Conservation (phyloP, 2,113 vertebrate genomes). For the Amphilophus citrinellus region DNA sequence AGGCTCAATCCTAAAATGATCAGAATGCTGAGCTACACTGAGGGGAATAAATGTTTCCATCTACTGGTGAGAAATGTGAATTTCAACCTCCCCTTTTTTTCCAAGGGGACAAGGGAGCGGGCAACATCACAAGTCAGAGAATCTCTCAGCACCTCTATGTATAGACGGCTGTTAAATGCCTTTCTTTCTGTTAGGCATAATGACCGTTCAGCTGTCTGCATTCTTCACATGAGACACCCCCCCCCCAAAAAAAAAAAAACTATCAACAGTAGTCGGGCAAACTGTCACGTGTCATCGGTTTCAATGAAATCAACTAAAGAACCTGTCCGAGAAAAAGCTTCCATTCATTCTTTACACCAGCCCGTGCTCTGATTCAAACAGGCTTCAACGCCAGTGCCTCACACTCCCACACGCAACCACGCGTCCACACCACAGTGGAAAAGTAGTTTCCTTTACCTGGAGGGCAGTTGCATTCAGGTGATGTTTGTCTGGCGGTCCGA, state of each 20-base stretch:
- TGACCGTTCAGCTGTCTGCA: conserved; percentile 73
- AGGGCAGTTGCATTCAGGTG: conserved; percentile 94
- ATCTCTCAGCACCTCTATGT: conserved; percentile 73
- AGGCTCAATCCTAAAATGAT: conserved; percentile 35
- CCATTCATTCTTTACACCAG: conserved; percentile 19
- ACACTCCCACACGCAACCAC: background rate
- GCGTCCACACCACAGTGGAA: background rate
- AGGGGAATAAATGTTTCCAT: conserved; percentile 79
- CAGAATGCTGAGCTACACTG: conserved; percentile 32
- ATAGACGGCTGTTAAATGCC: conserved; percentile 69
- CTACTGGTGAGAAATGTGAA: conserved; percentile 74
- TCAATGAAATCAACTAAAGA: conserved; percentile 18
- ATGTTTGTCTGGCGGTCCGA: conserved; percentile 88
- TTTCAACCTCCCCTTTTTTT: conserved; percentile 36
- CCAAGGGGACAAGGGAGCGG: conserved; percentile 36
- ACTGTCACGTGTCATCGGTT: conserved; percentile 12
- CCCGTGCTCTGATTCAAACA: background rate
- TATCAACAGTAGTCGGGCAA: conserved; percentile 38
- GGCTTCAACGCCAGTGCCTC: background rate
- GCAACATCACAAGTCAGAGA: conserved; percentile 57
- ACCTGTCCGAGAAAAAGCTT: conserved; percentile 8
- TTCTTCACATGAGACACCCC: conserved; percentile 58
- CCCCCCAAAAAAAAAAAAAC: background rate
- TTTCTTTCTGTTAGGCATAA: conserved; percentile 63
- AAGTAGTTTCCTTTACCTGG: conserved; percentile 87